Percentiles rank a stretch among this genome's conserved stretches.
Evolutionary conservation across 1,140 invertebrate genomes (phyloP).

Genomic region (Choristoneura fumiferana): DNA sequence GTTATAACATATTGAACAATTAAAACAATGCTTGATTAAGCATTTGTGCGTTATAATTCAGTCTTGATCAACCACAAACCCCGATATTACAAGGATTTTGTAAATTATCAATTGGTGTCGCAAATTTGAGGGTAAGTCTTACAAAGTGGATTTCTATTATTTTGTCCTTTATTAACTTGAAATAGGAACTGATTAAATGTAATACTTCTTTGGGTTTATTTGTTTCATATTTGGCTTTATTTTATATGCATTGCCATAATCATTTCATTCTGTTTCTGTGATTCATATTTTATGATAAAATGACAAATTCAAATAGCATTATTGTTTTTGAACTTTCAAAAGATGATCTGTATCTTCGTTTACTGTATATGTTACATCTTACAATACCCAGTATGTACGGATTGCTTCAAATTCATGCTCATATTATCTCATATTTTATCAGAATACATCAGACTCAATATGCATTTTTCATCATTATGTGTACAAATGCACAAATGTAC

Average conservation of each 20-base stretch:
- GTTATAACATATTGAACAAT: slow-evolving; percentile 7
- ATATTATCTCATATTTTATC: too few species aligned
- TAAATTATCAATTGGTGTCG: slow-evolving; percentile 36
- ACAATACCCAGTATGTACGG: too few species aligned
- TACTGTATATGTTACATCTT: too few species aligned
- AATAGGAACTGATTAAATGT: neutral
- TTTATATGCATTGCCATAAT: neutral
- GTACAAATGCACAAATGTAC: too few species aligned
- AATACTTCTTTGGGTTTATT: neutral
- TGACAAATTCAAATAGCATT: too few species aligned
- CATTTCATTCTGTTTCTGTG: neutral
- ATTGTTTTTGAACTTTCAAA: neutral
- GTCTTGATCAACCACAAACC: slow-evolving; percentile 58
- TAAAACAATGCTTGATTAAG: slow-evolving; percentile 45
- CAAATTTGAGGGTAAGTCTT: slow-evolving; percentile 17
- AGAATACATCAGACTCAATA: too few species aligned
- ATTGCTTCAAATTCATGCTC: too few species aligned
- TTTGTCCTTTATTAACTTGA: neutral
- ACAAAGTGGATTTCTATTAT: neutral
- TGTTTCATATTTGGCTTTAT: neutral
- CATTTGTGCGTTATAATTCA: slow-evolving; percentile 42
- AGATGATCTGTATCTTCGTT: too few species aligned
- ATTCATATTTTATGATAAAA: too few species aligned
- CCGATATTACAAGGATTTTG: slow-evolving; percentile 31
- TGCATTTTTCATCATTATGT: too few species aligned